These are phyloP conservation scores for Muscicapa comitata DNA, from an alignment of 2,797 vertebrate genomes.

Conservation along the genomic window DNA sequence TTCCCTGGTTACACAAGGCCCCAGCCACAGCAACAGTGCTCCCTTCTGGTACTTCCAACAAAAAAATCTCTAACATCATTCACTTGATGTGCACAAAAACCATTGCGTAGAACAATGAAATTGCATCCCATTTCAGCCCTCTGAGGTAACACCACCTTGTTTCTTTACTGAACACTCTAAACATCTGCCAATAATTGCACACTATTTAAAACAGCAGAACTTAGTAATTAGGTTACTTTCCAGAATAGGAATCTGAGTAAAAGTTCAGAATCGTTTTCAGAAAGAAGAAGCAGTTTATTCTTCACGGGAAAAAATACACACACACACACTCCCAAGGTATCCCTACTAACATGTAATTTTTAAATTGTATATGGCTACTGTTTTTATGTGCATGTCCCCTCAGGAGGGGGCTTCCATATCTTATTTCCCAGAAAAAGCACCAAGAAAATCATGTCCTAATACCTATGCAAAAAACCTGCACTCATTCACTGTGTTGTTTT, in stretches of 20 bases:
- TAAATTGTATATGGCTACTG: background rate
- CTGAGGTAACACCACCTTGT: background rate
- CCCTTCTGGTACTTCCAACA: background rate
- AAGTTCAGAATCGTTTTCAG: background rate
- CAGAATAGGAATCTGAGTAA: background rate
- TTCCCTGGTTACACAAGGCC: background rate
- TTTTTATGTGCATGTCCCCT: background rate
- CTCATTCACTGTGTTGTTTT: background rate
- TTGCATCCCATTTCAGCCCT: background rate
- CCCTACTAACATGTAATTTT: background rate
- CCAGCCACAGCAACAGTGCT: rapidly evolving
- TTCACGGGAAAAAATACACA: background rate
- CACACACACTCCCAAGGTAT: background rate
- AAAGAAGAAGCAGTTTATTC: background rate
- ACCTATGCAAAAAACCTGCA: background rate
- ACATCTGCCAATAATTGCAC: background rate
- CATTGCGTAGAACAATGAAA: rapidly evolving
- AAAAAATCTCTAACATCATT: background rate
- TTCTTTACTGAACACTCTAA: background rate
- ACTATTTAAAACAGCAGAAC: background rate
- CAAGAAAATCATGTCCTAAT: background rate
- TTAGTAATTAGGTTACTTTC: background rate
- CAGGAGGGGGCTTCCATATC: background rate
- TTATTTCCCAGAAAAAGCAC: background rate
- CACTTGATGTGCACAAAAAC: background rate